Conservation (phyloP, 2,888 invertebrate genomes). For the Noctuana brunneofusca region DNA sequence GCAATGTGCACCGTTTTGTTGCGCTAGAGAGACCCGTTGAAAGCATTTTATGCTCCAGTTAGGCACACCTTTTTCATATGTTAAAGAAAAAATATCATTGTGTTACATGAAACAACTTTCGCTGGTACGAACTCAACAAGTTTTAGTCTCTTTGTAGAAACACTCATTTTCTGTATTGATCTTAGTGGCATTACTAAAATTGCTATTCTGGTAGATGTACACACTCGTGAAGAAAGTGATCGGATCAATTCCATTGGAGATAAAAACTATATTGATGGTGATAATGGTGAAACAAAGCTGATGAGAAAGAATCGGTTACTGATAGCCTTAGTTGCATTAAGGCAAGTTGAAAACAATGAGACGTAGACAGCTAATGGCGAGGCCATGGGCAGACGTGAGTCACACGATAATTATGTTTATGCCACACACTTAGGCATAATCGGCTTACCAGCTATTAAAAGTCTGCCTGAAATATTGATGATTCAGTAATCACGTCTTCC, state of each 20-base stretch:
- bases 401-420: conserved; percentile 9
- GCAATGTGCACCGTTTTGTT: conserved; percentile 65
- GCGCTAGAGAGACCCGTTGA: conserved; percentile 60
- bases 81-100: conserved; percentile 36
- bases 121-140: conserved; percentile 35
- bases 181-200: not conserved
- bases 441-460: not conserved
- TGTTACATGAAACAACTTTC: conserved; percentile 40
- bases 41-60: conserved; percentile 62
- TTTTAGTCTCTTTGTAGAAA: not conserved
- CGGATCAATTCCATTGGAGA: conserved; percentile 1
- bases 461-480: not conserved
- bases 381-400: conserved; percentile 9
- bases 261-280: conserved; percentile 13
- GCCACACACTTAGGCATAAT: conserved; percentile 6
- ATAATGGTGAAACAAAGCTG: conserved; percentile 23
- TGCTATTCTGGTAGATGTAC: not conserved
- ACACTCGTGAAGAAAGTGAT: conserved; percentile 1
- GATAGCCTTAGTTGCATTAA: conserved; percentile 25
- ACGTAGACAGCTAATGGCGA: not conserved
- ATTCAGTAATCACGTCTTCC: not conserved
- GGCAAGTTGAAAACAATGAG: conserved; percentile 15
- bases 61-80: conserved; percentile 53
- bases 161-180: conserved; percentile 6
- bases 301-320: conserved; percentile 20